A percentile compares a stretch with the other conserved stretches of the same genome.
phyloP scores from a whole-genome alignment of 92 coral and sea anemone species.

The Bergia puertoricense region DNA sequence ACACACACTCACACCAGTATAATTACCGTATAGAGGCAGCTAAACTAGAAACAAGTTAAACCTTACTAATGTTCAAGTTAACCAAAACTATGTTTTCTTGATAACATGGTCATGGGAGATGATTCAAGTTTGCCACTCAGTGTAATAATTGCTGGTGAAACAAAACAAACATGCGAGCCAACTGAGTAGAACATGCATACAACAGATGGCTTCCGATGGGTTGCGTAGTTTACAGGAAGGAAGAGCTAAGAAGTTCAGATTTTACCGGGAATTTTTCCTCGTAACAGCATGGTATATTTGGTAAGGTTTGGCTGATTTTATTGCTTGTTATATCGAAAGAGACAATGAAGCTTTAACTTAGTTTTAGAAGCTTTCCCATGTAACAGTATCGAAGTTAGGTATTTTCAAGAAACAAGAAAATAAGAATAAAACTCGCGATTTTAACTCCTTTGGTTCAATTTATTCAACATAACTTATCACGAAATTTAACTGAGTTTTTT shows the following conservation, averaged over 20 bases:
- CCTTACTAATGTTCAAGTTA: too few species aligned
- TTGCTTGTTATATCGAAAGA: neutral
- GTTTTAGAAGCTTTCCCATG: too few species aligned
- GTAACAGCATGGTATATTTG: neutral
- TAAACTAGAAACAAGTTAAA: too few species aligned
- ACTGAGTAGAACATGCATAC: neutral
- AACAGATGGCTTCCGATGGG: neutral
- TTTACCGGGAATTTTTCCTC: neutral
- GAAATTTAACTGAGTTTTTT: neutral
- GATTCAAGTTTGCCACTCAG: neutral
- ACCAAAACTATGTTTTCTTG: neutral
- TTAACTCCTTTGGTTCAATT: neutral
- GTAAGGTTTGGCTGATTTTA: neutral
- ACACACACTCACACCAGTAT: too few species aligned
- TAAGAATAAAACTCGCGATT: neutral
- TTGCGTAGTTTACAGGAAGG: neutral
- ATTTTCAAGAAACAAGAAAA: too few species aligned
- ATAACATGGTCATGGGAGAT: neutral
- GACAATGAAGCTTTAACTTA: neutral
- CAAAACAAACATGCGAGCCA: too few species aligned
- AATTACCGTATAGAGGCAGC: too few species aligned
- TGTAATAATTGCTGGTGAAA: too few species aligned
- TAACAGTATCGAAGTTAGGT: neutral
- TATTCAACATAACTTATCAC: neutral
- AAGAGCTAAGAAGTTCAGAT: neutral